Conservation (phyloP, 2,797 vertebrate species). For the Crocodylus rhombifer region DNA sequence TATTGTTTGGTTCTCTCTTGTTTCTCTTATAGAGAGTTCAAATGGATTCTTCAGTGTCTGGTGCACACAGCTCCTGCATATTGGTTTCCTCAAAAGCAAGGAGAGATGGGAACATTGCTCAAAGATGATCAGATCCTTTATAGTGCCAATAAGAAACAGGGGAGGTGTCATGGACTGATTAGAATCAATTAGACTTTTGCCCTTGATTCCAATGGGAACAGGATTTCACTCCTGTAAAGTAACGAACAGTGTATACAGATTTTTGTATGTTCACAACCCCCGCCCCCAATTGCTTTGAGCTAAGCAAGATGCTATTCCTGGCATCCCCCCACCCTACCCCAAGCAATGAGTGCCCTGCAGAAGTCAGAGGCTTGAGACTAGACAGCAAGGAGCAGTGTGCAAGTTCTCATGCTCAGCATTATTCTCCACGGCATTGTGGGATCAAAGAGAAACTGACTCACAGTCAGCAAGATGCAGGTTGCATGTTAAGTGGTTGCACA, state of each 20-base stretch:
- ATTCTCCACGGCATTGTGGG: not conserved
- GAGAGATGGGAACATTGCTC: not conserved
- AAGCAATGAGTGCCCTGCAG: accelerated
- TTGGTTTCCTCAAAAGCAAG: not conserved
- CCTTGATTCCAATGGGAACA: too few species aligned
- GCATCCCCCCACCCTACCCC: accelerated
- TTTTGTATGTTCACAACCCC: too few species aligned
- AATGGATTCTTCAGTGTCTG: not conserved
- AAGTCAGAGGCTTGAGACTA: not conserved
- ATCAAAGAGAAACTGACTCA: conserved; percentile 32
- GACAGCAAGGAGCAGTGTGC: accelerated
- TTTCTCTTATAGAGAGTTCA: not conserved
- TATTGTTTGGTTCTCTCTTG: not conserved
- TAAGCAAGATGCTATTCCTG: not conserved
- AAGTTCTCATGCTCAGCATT: conserved; percentile 13
- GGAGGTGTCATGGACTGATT: not conserved
- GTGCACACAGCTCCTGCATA: not conserved
- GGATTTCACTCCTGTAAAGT: too few species aligned
- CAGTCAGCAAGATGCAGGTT: conserved; percentile 15
- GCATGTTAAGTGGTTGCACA: conserved; percentile 35
- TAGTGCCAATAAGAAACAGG: not conserved
- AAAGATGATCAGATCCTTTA: not conserved
- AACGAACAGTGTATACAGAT: too few species aligned
- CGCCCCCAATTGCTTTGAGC: not conserved
- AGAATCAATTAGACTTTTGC: too few species aligned